A percentile compares a stretch with the other conserved stretches of the same genome.
Conservation (phyloP, 2,888 invertebrate species). For the Sclerodermus sp. region DNA sequence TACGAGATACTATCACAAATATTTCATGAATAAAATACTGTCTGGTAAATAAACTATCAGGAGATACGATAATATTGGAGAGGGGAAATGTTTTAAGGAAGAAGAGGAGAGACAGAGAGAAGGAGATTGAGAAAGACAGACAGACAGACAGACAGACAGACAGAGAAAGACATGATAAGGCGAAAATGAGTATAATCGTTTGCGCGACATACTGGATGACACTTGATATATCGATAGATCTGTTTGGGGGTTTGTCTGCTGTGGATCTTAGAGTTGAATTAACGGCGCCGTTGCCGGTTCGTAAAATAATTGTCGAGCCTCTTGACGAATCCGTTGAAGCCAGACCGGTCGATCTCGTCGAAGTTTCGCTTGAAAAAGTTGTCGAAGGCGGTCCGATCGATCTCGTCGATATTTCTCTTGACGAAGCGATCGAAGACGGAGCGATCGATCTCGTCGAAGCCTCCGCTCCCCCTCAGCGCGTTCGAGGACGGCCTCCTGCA, state of each 20-base stretch:
- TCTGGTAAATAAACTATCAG: too few relatives aligned
- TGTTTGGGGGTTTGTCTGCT: not conserved
- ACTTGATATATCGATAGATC: not conserved
- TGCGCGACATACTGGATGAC: not conserved
- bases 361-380: constrained; percentile 63
- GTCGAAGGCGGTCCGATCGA: constrained; percentile 66
- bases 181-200: too few relatives aligned
- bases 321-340: constrained; percentile 59
- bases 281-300: constrained; percentile 1
- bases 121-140: too few relatives aligned
- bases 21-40: too few relatives aligned
- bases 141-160: too few relatives aligned
- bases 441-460: constrained; percentile 67
- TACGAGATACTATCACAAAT: too few relatives aligned
- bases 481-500: not conserved
- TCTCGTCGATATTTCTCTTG: constrained; percentile 68
- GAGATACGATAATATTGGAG: too few relatives aligned
- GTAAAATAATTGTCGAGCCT: constrained; percentile 18
- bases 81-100: too few relatives aligned
- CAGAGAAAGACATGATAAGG: too few relatives aligned
- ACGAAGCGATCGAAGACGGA: constrained; percentile 61
- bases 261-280: not conserved
- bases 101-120: too few relatives aligned
- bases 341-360: constrained; percentile 58
- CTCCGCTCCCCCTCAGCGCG: constrained; percentile 38